Evolutionary conservation across 2,113 vertebrate genomes (phyloP).

Genomic region (Natator depressus): DNA sequence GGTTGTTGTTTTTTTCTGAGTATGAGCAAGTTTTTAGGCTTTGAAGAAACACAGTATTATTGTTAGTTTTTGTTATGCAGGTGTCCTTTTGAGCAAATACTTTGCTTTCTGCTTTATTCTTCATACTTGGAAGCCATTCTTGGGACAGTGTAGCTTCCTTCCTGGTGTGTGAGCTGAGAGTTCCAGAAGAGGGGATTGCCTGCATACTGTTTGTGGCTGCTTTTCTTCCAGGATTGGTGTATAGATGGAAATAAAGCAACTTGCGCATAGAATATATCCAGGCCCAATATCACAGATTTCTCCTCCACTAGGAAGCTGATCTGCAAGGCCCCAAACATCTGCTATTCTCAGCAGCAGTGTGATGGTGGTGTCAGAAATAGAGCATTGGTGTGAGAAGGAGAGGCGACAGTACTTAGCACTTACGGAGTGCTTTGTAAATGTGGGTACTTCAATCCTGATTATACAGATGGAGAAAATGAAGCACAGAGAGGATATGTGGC

Average conservation of each 20-base stretch:
- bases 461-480: background rate
- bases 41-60: background rate
- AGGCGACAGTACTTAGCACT: background rate
- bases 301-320: background rate
- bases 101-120: background rate
- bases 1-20: background rate
- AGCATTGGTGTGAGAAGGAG: rapidly evolving
- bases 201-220: rapidly evolving
- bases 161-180: background rate
- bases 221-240: background rate
- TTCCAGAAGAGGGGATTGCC: rapidly evolving
- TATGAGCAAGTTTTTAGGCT: background rate
- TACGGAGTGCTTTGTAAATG: rapidly evolving
- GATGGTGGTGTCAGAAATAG: background rate
- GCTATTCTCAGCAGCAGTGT: background rate
- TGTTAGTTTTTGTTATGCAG: background rate
- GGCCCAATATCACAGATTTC: background rate
- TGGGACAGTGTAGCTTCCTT: background rate
- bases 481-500: background rate
- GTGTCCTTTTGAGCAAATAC: background rate
- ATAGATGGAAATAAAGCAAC: background rate
- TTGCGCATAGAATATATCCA: background rate
- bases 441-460: background rate
- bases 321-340: background rate
- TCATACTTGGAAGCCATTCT: background rate